Conservation (phyloP, 2,113 vertebrate species). For the Epinephelus fuscoguttatus region DNA sequence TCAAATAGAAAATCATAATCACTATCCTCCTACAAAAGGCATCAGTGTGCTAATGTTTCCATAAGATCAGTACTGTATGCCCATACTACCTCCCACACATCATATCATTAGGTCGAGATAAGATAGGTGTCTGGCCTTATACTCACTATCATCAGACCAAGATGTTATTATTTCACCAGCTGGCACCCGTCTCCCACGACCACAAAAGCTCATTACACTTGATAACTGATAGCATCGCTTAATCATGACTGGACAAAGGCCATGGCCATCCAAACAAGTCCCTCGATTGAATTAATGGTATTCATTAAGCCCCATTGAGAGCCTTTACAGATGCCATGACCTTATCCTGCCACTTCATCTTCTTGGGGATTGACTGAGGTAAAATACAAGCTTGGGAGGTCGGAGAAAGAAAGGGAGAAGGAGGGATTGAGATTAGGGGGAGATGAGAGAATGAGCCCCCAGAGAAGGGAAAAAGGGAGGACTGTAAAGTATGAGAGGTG, state of each 20-base stretch:
- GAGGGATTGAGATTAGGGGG: slow-evolving; percentile 54
- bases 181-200: slow-evolving; percentile 54
- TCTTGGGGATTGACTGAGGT: slow-evolving; percentile 66
- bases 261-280: slow-evolving; percentile 76
- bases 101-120: slow-evolving; percentile 46
- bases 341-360: slow-evolving; percentile 81
- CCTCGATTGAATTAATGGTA: slow-evolving; percentile 82
- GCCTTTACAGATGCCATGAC: slow-evolving; percentile 75
- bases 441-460: slow-evolving; percentile 53
- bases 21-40: slow-evolving; percentile 12
- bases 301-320: slow-evolving; percentile 83
- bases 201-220: slow-evolving; percentile 83
- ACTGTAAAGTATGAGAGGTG: slow-evolving; percentile 47
- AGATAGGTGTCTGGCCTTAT: slow-evolving; percentile 58
- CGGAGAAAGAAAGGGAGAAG: background rate
- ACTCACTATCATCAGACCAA: slow-evolving; percentile 51
- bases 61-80: background rate
- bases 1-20: slow-evolving; percentile 14
- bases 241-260: slow-evolving; percentile 82
- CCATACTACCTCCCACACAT: slow-evolving; percentile 12
- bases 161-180: slow-evolving; percentile 75
- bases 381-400: slow-evolving; percentile 42
- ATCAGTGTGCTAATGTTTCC: slow-evolving; percentile 28
- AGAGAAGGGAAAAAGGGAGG: slow-evolving; percentile 25
- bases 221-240: slow-evolving; percentile 83